Conservation (phyloP, 2,797 vertebrate species). For the Lemur catta region DNA sequence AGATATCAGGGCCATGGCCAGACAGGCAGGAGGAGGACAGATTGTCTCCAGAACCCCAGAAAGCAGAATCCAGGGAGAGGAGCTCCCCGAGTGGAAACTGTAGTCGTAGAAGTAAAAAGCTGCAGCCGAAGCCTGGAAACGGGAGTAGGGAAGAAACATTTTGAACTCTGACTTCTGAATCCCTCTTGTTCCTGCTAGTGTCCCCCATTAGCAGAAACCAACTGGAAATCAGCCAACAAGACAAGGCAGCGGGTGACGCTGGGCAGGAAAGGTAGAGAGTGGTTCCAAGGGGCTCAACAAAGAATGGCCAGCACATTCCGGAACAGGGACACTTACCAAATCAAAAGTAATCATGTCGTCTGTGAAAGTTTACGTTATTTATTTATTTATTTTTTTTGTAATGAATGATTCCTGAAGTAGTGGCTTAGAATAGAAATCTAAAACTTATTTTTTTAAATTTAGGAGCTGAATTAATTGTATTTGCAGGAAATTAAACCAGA, state of each 20-base stretch:
- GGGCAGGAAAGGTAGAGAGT: background rate
- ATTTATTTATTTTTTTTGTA: no score
- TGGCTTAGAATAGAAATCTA: background rate
- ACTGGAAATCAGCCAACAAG: no score
- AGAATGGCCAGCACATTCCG: background rate
- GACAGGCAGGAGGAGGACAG: background rate
- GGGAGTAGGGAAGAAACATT: background rate
- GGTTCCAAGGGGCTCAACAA: background rate
- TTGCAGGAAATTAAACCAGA: background rate
- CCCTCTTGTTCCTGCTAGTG: accelerated
- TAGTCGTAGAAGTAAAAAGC: background rate
- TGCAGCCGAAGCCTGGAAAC: background rate
- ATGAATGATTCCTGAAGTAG: background rate
- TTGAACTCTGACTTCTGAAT: background rate
- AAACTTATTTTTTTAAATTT: background rate
- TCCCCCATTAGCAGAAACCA: background rate
- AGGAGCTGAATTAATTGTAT: background rate
- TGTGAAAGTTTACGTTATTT: background rate
- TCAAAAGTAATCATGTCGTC: background rate
- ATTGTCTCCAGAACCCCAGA: background rate
- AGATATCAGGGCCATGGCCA: background rate
- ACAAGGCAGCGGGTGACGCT: no score
- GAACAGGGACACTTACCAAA: background rate
- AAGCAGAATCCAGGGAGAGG: background rate
- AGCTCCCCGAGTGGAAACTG: no score